Evolutionary conservation across 2,113 vertebrate genomes (phyloP).

Genomic region (Ammodytes dubius): DNA sequence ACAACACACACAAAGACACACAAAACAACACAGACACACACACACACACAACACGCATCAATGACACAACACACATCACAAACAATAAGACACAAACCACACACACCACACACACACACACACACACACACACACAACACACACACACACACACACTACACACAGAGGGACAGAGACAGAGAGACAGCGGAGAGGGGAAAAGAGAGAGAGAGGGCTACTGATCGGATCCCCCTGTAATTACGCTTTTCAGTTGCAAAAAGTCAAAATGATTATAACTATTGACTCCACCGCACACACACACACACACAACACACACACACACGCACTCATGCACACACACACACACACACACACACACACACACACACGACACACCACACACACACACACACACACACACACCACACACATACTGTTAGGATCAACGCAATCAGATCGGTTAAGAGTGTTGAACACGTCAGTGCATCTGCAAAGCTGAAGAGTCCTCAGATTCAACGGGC

Average conservation of each 20-base stretch:
- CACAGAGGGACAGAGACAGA: background rate
- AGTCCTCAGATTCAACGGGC: conserved; percentile 10
- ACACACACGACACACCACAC: no score
- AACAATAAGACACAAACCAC: no score
- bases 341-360: background rate
- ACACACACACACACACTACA: background rate
- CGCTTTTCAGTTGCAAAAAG: conserved; percentile 77
- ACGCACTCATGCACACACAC: background rate
- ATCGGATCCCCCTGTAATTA: conserved; percentile 66
- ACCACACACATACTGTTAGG: conserved; percentile 11
- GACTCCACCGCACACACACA: background rate
- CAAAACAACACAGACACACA: background rate
- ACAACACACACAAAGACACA: conserved; percentile 2
- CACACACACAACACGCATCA: background rate
- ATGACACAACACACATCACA: background rate
- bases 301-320: background rate
- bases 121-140: background rate
- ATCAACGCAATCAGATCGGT: conserved; percentile 12
- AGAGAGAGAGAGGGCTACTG: conserved; percentile 14
- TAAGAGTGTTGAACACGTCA: conserved; percentile 1
- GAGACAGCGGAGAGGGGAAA: background rate
- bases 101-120: background rate
- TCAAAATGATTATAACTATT: no score
- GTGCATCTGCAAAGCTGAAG: conserved; percentile 28
- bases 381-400: background rate